Conservation (phyloP, 1,140 invertebrate genomes). For the Apis dorsata region DNA sequence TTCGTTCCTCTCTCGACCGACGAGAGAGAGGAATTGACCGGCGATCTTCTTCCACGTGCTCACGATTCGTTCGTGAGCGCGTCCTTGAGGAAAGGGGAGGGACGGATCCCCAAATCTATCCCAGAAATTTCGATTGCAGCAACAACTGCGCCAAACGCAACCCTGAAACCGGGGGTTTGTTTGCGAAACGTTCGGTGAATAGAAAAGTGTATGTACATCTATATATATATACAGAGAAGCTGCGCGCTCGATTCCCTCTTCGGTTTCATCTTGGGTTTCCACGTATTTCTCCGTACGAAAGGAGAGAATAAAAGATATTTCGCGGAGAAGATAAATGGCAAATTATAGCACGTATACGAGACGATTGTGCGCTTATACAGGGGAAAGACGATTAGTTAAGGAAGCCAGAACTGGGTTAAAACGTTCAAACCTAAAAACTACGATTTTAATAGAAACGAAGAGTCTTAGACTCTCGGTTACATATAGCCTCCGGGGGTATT, state of each 20-base stretch:
- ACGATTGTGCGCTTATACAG: too few relatives aligned
- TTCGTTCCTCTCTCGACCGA: constrained; percentile 40
- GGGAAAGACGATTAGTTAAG: neutral
- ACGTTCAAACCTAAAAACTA: too few relatives aligned
- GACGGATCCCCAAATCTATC: neutral
- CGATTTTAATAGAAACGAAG: too few relatives aligned
- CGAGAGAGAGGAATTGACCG: neutral
- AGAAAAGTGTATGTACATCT: too few relatives aligned
- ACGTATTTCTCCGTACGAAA: neutral
- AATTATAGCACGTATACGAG: too few relatives aligned
- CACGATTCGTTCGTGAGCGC: neutral
- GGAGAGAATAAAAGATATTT: neutral
- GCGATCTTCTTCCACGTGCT: neutral
- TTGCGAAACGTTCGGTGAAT: neutral
- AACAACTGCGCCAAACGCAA: neutral
- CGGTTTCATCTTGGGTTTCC: neutral
- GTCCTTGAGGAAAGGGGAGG: neutral
- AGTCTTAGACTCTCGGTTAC: too few relatives aligned
- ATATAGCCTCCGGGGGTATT: neutral
- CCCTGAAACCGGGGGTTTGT: neutral
- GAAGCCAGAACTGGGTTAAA: constrained; percentile 8
- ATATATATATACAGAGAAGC: neutral
- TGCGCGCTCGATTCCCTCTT: neutral
- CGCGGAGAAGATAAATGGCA: neutral
- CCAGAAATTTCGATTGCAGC: neutral